Evolutionary conservation across 2,797 vertebrate species (phyloP).

Genomic region (Corythornis leucogaster): DNA sequence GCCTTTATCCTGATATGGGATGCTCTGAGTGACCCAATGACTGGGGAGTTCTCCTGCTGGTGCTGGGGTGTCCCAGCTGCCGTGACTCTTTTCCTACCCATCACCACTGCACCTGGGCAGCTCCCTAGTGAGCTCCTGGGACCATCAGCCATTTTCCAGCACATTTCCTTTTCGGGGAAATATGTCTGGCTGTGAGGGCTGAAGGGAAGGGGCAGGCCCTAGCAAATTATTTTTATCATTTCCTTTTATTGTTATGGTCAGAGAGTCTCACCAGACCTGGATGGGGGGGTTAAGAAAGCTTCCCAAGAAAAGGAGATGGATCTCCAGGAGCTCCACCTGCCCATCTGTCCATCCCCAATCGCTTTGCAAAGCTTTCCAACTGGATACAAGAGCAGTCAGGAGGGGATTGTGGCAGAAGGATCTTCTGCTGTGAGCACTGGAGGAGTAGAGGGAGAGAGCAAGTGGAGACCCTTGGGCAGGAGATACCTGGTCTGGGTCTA

Average conservation of each 20-base stretch:
- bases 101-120: neutral
- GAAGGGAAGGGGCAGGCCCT: neutral
- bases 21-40: neutral
- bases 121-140: neutral
- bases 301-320: neutral
- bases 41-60: neutral
- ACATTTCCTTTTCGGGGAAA: neutral
- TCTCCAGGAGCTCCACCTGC: neutral
- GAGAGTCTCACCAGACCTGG: neutral
- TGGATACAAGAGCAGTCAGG: neutral
- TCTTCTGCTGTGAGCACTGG: fast-evolving
- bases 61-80: neutral
- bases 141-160: neutral
- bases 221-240: slow-evolving; percentile 38
- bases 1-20: neutral
- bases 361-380: neutral
- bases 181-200: neutral
- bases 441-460: neutral
- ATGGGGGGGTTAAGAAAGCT: neutral
- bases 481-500: neutral
- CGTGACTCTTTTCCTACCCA: neutral
- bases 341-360: neutral
- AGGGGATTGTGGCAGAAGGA: fast-evolving
- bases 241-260: slow-evolving; percentile 45
- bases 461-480: neutral